A percentile compares a stretch with the other conserved stretches of the same genome.
These are phyloP conservation scores for Cololabis saira DNA, from an alignment of 2,113 vertebrate genomes.

Conservation along the genomic window DNA sequence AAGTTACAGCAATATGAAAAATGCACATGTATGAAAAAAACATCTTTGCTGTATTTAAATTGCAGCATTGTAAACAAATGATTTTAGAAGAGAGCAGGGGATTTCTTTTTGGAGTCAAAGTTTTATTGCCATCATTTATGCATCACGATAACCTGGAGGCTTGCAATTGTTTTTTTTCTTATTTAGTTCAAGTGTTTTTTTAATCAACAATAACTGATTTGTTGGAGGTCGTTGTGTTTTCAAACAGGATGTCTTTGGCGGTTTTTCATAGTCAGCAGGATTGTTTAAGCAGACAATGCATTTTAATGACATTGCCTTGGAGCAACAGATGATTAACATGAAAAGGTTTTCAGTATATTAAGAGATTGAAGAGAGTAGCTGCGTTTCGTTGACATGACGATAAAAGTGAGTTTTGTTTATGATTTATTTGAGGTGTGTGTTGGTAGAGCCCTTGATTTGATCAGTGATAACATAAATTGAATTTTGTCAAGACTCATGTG, in stretches of 20 bases:
- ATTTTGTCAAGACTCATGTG: too few relatives aligned
- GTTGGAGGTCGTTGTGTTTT: not conserved
- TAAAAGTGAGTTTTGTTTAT: not conserved
- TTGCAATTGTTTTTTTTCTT: not conserved
- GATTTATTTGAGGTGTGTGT: too few relatives aligned
- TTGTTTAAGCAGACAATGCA: not conserved
- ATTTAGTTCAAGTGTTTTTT: not conserved
- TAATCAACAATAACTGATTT: not conserved
- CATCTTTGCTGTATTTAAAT: not conserved
- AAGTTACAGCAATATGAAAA: too few relatives aligned
- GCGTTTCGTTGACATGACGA: conserved; percentile 1
- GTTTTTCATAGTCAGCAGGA: not conserved
- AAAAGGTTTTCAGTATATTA: not conserved
- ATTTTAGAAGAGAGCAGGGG: not conserved
- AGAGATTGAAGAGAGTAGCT: conserved; percentile 1
- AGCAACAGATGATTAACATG: conserved; percentile 2
- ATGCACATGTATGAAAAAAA: too few relatives aligned
- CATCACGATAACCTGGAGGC: too few relatives aligned
- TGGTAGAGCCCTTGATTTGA: too few relatives aligned
- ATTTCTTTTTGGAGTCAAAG: too few relatives aligned
- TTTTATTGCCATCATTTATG: too few relatives aligned
- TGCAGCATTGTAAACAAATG: not conserved
- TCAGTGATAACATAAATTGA: too few relatives aligned
- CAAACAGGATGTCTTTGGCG: not conserved
- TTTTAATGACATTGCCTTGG: not conserved